phyloP scores from a whole-genome alignment of 2,113 vertebrate genomes.

The Synchiropus splendidus region DNA sequence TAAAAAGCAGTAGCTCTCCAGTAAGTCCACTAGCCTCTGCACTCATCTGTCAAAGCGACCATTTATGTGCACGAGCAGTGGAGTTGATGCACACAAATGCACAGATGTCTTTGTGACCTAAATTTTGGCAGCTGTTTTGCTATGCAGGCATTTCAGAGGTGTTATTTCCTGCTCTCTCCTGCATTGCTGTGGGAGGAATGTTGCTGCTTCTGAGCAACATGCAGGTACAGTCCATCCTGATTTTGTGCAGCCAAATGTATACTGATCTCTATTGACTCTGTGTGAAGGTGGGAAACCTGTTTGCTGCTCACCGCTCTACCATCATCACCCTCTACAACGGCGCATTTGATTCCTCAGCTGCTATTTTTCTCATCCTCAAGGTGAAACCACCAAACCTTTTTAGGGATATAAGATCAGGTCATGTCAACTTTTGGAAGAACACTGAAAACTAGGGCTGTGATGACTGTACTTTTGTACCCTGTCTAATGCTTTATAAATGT shows the following conservation, averaged over 20 bases:
- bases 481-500: too few species aligned
- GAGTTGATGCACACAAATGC: neutral
- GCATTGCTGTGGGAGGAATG: slow-evolving; percentile 73
- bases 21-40: too few species aligned
- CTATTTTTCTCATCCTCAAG: slow-evolving; percentile 78
- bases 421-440: slow-evolving; percentile 24
- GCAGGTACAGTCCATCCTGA: slow-evolving; percentile 63
- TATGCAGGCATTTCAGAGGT: slow-evolving; percentile 57
- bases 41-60: too few species aligned
- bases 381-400: slow-evolving; percentile 49
- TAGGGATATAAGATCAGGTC: too few species aligned
- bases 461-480: too few species aligned
- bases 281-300: slow-evolving; percentile 78
- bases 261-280: neutral
- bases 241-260: neutral
- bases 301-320: slow-evolving; percentile 74
- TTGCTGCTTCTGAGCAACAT: slow-evolving; percentile 84
- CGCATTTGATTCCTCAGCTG: slow-evolving; percentile 80
- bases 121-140: neutral
- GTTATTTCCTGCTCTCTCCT: slow-evolving; percentile 78
- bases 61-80: too few species aligned
- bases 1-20: too few species aligned
- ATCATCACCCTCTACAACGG: slow-evolving; percentile 85
- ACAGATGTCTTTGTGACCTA: neutral
- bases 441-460: too few species aligned